Evolutionary conservation across 2,888 invertebrate genomes (phyloP), one percentile per base, ranked within the genome.

Genomic region (Acrobasis consociella): DNA sequence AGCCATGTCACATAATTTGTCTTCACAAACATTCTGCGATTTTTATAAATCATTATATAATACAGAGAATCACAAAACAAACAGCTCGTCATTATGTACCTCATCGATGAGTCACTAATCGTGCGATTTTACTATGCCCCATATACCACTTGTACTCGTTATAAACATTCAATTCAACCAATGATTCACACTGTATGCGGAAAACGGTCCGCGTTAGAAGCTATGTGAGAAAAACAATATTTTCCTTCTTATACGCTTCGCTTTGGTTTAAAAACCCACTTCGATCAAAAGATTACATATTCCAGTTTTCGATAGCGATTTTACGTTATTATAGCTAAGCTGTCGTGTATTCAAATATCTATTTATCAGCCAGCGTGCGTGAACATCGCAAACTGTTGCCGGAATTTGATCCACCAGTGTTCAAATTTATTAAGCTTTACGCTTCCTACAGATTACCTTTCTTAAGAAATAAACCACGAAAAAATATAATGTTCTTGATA

Each of bases 151-250:
- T 37, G 2, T n/a, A 53, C n/a, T n/a, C n/a, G n/a, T n/a, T n/a
- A 53, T 53, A 37, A 37, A 53, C 16, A 37, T 38, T 31, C 31
- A 11, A 15, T 49, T 49, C 13, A 58, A 49, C 31, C 7, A 56
- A 38, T 60, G 60, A 60, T 38, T 60, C 59, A 60, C 11, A 17
- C 16, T 22, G 37, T 51, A 38, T 38, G 15, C 42, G 51, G 52
- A 51, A 60, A 60, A 39, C 42, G 31, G 22, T 16, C n/a, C 9
- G 39, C 39, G 51, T 52, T 42, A 60, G 22, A 11, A 37, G 13
- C 16, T 16, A 22, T 51, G 39, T 22, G 9, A 31, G 22, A 31
- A 22, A 58, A 22, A 49, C 5, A 49, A 11, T 5, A 37, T 49
- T 59, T 49, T 59, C 49, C 58, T 59, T 49, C 49, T 31, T 9